Evolutionary conservation across 1,140 invertebrate genomes (phyloP).

Genomic region (Mercenaria mercenaria): DNA sequence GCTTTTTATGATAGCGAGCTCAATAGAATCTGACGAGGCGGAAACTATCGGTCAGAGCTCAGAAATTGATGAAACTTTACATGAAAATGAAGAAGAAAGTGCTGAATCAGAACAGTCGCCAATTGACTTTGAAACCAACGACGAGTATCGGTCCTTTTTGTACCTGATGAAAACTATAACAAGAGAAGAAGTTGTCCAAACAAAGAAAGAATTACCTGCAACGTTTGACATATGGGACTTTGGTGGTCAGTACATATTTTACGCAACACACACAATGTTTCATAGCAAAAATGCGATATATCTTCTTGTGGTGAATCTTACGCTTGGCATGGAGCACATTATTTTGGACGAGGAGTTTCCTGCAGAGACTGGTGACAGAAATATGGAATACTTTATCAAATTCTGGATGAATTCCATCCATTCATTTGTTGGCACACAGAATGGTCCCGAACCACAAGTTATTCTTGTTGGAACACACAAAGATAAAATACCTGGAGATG

Average conservation of each 20-base stretch:
- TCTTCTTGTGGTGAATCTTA: not conserved
- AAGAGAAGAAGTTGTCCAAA: too few relatives aligned
- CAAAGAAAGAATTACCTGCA: too few relatives aligned
- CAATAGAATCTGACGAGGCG: too few relatives aligned
- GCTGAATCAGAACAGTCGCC: too few relatives aligned
- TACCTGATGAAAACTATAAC: too few relatives aligned
- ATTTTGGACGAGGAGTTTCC: slow-evolving; percentile 20
- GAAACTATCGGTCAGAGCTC: too few relatives aligned
- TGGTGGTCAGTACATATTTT: not conserved
- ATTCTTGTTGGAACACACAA: slow-evolving; percentile 14
- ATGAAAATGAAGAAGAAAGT: not conserved
- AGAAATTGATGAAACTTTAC: too few relatives aligned
- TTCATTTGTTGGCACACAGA: not conserved
- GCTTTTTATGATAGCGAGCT: too few relatives aligned
- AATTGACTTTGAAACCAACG: too few relatives aligned
- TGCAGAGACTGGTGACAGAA: not conserved
- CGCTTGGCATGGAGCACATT: not conserved
- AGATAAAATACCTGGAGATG: not conserved
- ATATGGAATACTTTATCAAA: not conserved
- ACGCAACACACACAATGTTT: slow-evolving; percentile 24
- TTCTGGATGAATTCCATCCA: slow-evolving; percentile 38
- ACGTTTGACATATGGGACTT: slow-evolving; percentile 14
- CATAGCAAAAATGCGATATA: not conserved
- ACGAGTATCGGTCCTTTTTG: not conserved
- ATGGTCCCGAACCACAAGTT: not conserved